Evolutionary conservation across 2,888 invertebrate genomes (phyloP), one percentile per base, ranked within the genome.

Genomic region (Lymantria monacha): DNA sequence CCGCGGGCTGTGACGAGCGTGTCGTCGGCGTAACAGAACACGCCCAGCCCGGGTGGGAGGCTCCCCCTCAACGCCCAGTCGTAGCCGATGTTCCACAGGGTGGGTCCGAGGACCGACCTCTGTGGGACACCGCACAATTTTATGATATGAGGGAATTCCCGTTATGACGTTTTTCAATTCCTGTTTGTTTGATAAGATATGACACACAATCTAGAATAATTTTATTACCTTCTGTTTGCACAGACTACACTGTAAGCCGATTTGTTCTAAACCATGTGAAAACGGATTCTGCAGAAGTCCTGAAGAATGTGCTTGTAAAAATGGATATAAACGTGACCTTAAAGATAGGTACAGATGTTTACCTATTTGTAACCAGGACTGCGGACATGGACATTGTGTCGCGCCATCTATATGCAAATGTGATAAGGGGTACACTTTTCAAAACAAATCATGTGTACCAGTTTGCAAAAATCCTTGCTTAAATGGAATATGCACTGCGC

Each of bases 401-500:
- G 42, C 36, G 0, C 50, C 50, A 0, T 80, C 87, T 22, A 59
- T 59, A 11, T 91, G 91, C 63, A 62, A 68, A 8, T 90, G 91
- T 54, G 71, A 79, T 5, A 37, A 9, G 10, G 46, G 43, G 1
- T 51, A 51, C 11, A 92, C 91, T 55, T 62, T 63, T 0, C 33
- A 33, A 30, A 41, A 44, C 9, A 45, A 33, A 5, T 45, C 33
- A 0, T 49, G 49, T 36, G 79, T 49, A 48, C 72, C 75, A 3
- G 44, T 52, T 3, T 92, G 93, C 54, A 54, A 57, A 0, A 79
- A 85, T 9, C 81, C 82, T 9, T 92, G 92, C 44, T 61, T 71
- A 1, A 91, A 93, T 64, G 92, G 92, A 3, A 65, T 58, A 0
- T 93, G 93, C 59, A 69, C 83, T 0, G 86, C 84, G 0, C 92